A percentile compares a stretch with the other conserved stretches of the same genome.
Conservation (phyloP, 1,140 invertebrate species). For the Dolichoris vasculosae region DNA sequence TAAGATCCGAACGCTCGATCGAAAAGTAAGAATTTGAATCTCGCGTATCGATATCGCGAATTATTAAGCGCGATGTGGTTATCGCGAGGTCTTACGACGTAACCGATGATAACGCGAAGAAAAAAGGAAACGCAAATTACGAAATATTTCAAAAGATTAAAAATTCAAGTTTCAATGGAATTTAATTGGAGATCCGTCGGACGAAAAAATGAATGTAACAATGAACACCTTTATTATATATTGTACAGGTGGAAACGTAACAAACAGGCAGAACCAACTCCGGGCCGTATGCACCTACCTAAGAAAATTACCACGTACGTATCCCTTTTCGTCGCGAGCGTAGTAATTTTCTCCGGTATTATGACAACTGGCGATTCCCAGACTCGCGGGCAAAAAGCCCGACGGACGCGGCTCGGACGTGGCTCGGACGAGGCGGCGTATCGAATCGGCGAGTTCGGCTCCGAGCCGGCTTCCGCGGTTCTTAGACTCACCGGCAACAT, state of each 20-base stretch:
- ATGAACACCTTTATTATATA: neutral
- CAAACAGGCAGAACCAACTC: neutral
- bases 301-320: neutral
- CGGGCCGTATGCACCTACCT: too few relatives aligned
- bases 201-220: neutral
- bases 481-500: constrained; percentile 45
- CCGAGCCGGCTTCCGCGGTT: neutral
- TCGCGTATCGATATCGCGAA: too few relatives aligned
- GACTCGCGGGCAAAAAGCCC: neutral
- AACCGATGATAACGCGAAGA: too few relatives aligned
- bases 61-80: too few relatives aligned
- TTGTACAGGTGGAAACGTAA: neutral
- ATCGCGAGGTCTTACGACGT: too few relatives aligned
- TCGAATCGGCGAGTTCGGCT: neutral
- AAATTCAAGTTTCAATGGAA: neutral
- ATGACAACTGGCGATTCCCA: neutral
- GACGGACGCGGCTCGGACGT: neutral
- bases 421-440: too few relatives aligned
- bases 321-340: neutral
- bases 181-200: neutral
- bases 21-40: too few relatives aligned
- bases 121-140: too few relatives aligned
- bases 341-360: neutral
- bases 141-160: neutral
- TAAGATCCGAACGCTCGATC: too few relatives aligned